phyloP scores from a whole-genome alignment of 2,797 vertebrate genomes.

The Poeciliopsis presidionis region DNA sequence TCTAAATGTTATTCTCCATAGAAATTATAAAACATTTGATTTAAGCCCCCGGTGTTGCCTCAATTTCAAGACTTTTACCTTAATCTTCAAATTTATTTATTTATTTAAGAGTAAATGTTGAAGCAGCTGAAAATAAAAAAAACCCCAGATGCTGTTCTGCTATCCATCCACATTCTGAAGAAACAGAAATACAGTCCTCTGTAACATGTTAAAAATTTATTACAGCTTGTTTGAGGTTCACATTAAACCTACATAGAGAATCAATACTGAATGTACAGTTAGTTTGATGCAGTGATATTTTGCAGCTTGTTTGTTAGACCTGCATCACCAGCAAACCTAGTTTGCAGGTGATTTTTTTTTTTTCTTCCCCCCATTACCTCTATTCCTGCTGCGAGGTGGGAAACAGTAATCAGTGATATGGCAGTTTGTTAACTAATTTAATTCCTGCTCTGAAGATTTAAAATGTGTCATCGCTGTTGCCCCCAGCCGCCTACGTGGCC shows the following conservation, averaged over 20 bases:
- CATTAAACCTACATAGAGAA: neutral
- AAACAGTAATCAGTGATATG: neutral
- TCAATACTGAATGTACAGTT: neutral
- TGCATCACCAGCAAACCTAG: too few relatives aligned
- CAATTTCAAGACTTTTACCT: neutral
- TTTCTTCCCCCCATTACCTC: neutral
- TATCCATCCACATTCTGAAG: neutral
- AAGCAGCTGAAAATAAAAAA: neutral
- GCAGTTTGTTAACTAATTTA: neutral
- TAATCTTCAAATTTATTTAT: neutral
- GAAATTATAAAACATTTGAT: neutral
- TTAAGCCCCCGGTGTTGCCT: neutral
- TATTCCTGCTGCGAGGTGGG: neutral
- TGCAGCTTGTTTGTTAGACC: neutral
- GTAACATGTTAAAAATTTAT: neutral
- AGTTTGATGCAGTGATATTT: neutral
- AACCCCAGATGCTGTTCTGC: neutral
- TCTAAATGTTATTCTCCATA: neutral
- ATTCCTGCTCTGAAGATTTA: neutral
- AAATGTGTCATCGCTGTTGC: neutral
- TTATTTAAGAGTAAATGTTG: neutral
- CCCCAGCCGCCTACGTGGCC: neutral
- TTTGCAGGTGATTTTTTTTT: too few relatives aligned
- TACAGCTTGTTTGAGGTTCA: neutral
- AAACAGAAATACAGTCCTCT: neutral